Conservation (phyloP, 2,113 vertebrate species). For the Dipodomys spectabilis region DNA sequence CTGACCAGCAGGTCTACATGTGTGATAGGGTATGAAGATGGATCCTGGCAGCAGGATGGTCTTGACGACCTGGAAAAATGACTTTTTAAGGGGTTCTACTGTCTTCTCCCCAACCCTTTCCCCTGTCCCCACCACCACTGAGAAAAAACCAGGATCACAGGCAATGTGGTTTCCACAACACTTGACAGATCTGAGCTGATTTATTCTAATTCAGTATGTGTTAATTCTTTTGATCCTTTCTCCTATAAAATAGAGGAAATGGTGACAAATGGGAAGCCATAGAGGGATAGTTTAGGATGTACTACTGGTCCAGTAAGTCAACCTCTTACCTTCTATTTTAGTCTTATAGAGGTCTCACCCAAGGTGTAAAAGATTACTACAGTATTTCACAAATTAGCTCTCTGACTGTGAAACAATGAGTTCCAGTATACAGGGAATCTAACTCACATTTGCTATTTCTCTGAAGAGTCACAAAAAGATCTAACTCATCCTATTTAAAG, state of each 20-base stretch:
- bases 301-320: not conserved
- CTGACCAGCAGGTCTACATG: fast-evolving
- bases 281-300: not conserved
- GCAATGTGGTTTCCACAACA: not conserved
- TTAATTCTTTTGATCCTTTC: not conserved
- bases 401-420: not conserved
- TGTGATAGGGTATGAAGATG: fast-evolving
- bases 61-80: not conserved
- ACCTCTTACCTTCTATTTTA: not conserved
- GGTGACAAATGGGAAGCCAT: fast-evolving
- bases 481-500: not conserved
- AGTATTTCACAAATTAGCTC: not conserved
- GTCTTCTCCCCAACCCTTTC: too few species aligned
- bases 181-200: not conserved
- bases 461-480: not conserved
- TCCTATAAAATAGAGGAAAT: not conserved
- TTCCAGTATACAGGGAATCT: not conserved
- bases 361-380: not conserved
- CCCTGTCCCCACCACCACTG: too few species aligned
- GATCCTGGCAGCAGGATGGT: fast-evolving
- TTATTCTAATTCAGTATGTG: not conserved
- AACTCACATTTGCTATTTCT: not conserved
- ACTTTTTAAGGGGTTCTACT: too few species aligned
- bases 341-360: not conserved
- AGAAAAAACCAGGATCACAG: not conserved